Evolutionary conservation across 2,113 vertebrate species (phyloP), one percentile per base, ranked within the genome.

Genomic region (Trematocara variabile): DNA sequence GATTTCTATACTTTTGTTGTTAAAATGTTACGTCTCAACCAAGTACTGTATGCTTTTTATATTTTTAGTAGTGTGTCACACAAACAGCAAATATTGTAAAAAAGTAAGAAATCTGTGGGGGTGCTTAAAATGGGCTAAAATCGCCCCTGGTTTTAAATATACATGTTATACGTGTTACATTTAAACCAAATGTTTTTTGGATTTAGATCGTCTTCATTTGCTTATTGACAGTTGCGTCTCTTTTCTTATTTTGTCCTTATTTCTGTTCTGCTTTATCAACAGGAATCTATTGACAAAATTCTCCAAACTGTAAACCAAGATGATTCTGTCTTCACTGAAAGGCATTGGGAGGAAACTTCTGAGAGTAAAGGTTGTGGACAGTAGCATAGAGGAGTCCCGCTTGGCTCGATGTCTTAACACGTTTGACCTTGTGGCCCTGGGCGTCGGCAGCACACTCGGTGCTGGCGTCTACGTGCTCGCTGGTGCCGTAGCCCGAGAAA

Each of bases 381-480:
- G 96, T 50, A 95, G 92, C 90, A 34, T 86, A 1, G 97, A 98
- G 2, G 97, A 97, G 1, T 97, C 97, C 48, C 97, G 95, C 1
- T 93, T 99, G 18, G 96, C 97, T 0, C 97, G 99, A 56, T 99
- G 98, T 91, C 96, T 99, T 68, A 97, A 97, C 95, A 99, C 98
- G 0, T 97, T 98, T 5, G 99, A 99, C 95, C 96, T 99, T 86
- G 97, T 99, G 86, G 98, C 98, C 0, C 95, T 99, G 44, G 99
- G 99, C 0, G 98, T 99, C 1, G 99, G 99, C 89, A 99, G 98
- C 86, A 99, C 98, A 0, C 94, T 99, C 79, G 99, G 98, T 0
- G 98, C 98, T 0, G 99, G 99, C 0, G 99, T 99, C 79, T 99
- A 99, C 2, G 97, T 99, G 9, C 94, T 99, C 41, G 98, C 99